phyloP scores from a whole-genome alignment of 1,140 invertebrate genomes.

The Metaphire vulgaris region DNA sequence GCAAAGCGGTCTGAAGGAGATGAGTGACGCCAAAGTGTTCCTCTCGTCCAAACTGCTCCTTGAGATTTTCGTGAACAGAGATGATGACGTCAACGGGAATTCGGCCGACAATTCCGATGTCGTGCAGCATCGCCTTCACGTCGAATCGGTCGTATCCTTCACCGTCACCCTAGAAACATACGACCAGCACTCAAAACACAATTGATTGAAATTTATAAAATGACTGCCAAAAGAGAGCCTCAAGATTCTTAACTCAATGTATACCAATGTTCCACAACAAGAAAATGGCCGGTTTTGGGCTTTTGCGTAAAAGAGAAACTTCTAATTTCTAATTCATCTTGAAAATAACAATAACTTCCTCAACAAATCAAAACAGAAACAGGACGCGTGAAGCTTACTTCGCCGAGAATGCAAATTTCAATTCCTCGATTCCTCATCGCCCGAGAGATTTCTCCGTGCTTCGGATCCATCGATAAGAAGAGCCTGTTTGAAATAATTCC shows the following conservation, averaged over 20 bases:
- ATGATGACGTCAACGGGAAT: constrained; percentile 39
- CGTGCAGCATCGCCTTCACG: constrained; percentile 35
- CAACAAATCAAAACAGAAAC: too few species aligned
- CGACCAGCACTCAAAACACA: too few species aligned
- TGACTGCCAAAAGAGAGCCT: too few species aligned
- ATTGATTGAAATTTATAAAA: too few species aligned
- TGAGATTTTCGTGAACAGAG: constrained; percentile 35
- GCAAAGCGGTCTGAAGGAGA: constrained; percentile 60
- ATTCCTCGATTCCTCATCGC: constrained; percentile 96
- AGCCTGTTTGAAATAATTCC: too few species aligned
- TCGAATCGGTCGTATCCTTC: constrained; percentile 34
- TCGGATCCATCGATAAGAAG: constrained; percentile 90
- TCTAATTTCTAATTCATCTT: too few species aligned
- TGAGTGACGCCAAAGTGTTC: constrained; percentile 46
- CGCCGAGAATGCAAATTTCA: constrained; percentile 70
- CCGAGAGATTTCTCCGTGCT: constrained; percentile 85
- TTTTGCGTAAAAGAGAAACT: too few species aligned
- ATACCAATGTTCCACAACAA: too few species aligned
- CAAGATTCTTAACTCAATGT: too few species aligned
- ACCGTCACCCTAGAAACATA: constrained; percentile 28
- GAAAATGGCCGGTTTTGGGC: too few species aligned
- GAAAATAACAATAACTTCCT: too few species aligned
- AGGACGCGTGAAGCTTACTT: too few species aligned
- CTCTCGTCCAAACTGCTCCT: constrained; percentile 35
- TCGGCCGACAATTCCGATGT: constrained; percentile 35